Percentiles rank a stretch among this genome's conserved stretches.
phyloP scores from a whole-genome alignment of 2,797 vertebrate species.

The Alosa sapidissima region DNA sequence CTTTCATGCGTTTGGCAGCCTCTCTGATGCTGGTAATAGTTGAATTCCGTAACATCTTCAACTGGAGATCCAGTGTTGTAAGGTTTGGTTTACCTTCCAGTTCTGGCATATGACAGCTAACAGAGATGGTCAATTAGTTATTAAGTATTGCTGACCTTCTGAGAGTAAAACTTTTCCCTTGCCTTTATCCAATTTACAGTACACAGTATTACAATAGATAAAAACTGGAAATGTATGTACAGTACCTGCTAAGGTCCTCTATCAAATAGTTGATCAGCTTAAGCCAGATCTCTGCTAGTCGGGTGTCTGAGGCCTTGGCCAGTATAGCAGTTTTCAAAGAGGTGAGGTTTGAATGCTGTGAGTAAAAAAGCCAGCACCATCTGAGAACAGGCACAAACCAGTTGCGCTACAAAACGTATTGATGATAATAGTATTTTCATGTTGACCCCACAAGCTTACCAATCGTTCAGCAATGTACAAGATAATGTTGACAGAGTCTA shows the following conservation, averaged over 20 bases:
- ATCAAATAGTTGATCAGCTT: conserved; percentile 87
- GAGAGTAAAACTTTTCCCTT: background rate
- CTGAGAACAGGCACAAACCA: no score
- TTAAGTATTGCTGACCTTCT: no score
- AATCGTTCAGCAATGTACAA: conserved; percentile 79
- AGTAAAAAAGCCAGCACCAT: background rate
- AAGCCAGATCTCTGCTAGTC: conserved; percentile 83
- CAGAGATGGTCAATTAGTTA: no score
- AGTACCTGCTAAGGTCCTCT: conserved; percentile 87
- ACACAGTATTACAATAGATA: no score
- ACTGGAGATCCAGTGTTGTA: conserved; percentile 89
- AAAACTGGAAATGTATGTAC: no score
- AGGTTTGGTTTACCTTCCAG: conserved; percentile 83
- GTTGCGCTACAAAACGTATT: no score
- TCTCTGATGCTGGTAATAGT: conserved; percentile 75
- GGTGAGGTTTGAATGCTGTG: conserved; percentile 85
- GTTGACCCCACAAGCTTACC: conserved; percentile 68
- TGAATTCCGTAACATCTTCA: conserved; percentile 83
- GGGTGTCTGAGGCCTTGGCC: conserved; percentile 79
- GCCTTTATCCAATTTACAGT: background rate
- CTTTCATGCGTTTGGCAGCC: conserved; percentile 79
- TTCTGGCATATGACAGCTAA: conserved; percentile 76
- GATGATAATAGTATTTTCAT: no score
- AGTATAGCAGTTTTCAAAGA: conserved; percentile 83
- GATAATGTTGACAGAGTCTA: conserved; percentile 88